Evolutionary conservation across 2,888 invertebrate genomes (phyloP), one percentile per base, ranked within the genome.

Genomic region (Elmis aenea): DNA sequence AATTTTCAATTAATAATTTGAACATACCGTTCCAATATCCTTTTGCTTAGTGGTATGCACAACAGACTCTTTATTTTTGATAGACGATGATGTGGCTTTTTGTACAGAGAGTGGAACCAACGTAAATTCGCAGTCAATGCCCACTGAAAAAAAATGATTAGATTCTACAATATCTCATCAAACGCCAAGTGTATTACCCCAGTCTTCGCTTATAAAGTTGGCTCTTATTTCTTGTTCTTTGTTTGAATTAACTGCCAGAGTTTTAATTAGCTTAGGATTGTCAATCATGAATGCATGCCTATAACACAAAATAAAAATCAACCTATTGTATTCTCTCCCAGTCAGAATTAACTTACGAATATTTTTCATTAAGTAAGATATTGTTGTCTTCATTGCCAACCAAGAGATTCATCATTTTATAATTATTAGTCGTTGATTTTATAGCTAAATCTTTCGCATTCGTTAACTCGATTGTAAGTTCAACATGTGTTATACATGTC

Each of bases 341-440:
- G n/a, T n/a, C n/a, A n/a, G n/a, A n/a, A n/a, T n/a, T n/a, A n/a
- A n/a, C 18, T 18, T 68, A 81, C 80, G 68, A 69, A 55, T 77
- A 73, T 50, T 70, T 67, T 37, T 71, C 68, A 34, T 76, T 70
- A 26, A 75, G 57, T 22, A 84, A 57, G 5, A 83, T 55, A 53
- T 74, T 70, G 57, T 84, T 83, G 33, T 75, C 65, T 1, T 73
- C 75, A 61, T 83, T 81, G 0, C 85, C 85, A 16, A 82, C 72
- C 34, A 85, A 53, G 10, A 85, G 57, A 37, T 72, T 70, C 59
- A 76, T 70, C 33, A 70, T 71, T 45, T 80, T 80, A 26, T 63
- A 59, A 1, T 57, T 52, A 12, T 74, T 72, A 1, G 76, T 70
- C 1, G 77, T 77, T 13, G 55, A 57, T 20, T 72, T 70, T 38